Evolutionary conservation across 2,797 vertebrate genomes (phyloP).

Genomic region (Tenualosa ilisha): DNA sequence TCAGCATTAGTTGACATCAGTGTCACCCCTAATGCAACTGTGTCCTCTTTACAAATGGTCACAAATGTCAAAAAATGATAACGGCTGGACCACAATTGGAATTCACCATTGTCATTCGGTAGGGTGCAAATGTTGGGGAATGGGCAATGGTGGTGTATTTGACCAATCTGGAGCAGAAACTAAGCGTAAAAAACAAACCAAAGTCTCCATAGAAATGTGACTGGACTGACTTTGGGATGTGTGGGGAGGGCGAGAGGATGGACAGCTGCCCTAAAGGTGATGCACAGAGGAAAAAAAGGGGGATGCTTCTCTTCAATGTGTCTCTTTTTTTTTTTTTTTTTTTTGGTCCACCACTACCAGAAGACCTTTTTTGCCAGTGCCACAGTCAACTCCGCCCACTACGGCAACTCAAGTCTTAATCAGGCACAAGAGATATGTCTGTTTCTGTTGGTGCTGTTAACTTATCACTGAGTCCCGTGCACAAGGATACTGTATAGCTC

Average conservation of each 20-base stretch:
- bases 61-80: conserved; percentile 6
- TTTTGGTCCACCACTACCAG: conserved; percentile 60
- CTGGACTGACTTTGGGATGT: conserved; percentile 14
- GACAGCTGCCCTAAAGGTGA: conserved; percentile 74
- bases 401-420: conserved; percentile 44
- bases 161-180: conserved; percentile 3
- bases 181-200: neutral
- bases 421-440: conserved; percentile 57
- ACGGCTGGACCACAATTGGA: neutral
- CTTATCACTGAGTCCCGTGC: conserved; percentile 39
- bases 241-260: conserved; percentile 46
- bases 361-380: conserved; percentile 65
- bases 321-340: conserved; percentile 62
- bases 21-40: conserved; percentile 72
- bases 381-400: conserved; percentile 37
- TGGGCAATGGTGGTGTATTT: neutral
- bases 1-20: conserved; percentile 42
- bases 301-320: conserved; percentile 62
- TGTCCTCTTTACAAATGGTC: conserved; percentile 49
- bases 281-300: conserved; percentile 54
- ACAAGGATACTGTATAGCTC: conserved; percentile 32
- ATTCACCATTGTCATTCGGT: conserved; percentile 16
- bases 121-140: neutral
- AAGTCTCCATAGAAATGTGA: neutral
- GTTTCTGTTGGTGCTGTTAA: conserved; percentile 22